Evolutionary conservation across 1,140 invertebrate species (phyloP).

Genomic region (Calycopis cecrops): DNA sequence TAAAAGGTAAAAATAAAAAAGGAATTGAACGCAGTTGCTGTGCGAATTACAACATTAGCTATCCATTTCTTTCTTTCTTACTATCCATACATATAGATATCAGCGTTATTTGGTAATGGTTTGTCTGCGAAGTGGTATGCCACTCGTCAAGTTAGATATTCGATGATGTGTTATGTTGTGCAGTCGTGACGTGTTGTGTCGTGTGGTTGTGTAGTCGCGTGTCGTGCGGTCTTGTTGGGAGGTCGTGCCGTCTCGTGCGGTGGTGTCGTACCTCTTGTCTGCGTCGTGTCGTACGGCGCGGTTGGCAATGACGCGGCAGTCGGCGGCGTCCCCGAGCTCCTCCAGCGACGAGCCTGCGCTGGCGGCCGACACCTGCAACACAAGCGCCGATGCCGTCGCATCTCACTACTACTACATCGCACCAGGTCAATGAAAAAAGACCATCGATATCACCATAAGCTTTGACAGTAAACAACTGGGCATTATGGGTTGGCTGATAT

Average conservation of each 20-base stretch:
- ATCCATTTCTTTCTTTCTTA: too few relatives aligned
- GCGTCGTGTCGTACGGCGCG: conserved; percentile 56
- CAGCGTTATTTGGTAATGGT: too few relatives aligned
- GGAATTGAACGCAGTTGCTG: too few relatives aligned
- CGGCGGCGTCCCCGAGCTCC: conserved; percentile 50
- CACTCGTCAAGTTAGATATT: conserved; percentile 11
- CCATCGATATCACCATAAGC: too few relatives aligned
- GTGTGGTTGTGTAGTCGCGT: conserved; percentile 25
- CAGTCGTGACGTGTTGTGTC: not conserved
- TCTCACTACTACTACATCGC: too few relatives aligned
- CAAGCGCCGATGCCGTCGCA: not conserved
- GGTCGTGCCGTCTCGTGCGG: not conserved
- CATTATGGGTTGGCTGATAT: too few relatives aligned
- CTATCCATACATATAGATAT: too few relatives aligned
- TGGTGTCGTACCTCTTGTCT: conserved; percentile 16
- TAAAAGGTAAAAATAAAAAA: too few relatives aligned
- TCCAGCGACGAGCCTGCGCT: conserved; percentile 55
- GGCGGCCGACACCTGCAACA: conserved; percentile 24
- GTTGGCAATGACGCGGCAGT: conserved; percentile 70
- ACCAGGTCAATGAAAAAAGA: too few relatives aligned
- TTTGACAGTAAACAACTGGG: too few relatives aligned
- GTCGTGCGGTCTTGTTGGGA: conserved; percentile 65
- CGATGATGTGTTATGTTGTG: not conserved
- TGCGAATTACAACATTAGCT: too few relatives aligned
- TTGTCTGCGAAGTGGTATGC: too few relatives aligned